Conservation (phyloP, 1,140 invertebrate species). For the Helicoverpa armigera region DNA sequence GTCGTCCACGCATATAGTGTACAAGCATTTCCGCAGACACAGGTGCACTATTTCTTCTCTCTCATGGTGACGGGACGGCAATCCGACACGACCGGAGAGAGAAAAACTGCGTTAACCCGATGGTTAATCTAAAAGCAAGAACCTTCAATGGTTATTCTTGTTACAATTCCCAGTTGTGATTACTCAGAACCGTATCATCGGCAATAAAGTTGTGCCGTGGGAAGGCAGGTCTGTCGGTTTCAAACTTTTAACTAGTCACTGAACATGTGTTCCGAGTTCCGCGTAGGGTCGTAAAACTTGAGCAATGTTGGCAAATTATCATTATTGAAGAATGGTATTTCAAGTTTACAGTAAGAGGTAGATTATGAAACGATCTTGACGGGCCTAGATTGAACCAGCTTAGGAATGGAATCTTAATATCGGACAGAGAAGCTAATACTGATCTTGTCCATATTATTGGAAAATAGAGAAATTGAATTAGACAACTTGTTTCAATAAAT, state of each 20-base stretch:
- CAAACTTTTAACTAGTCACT: not conserved
- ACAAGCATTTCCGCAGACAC: no score
- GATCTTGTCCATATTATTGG: no score
- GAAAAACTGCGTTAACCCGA: not conserved
- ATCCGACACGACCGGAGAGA: not conserved
- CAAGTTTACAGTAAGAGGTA: not conserved
- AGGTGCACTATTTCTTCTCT: no score
- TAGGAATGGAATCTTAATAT: no score
- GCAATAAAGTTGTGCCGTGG: not conserved
- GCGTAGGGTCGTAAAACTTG: constrained; percentile 13
- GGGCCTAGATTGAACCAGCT: no score
- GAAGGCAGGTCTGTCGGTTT: not conserved
- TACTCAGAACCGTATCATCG: not conserved
- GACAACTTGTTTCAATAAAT: no score
- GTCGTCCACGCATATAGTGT: no score
- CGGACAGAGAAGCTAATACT: no score
- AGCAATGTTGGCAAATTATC: not conserved
- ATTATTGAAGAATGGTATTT: not conserved
- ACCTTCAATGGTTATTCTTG: not conserved
- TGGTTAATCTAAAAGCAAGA: not conserved
- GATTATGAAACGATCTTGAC: not conserved
- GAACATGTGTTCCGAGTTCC: constrained; percentile 19
- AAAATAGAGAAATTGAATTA: no score
- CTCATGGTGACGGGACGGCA: no score
- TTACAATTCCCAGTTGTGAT: constrained; percentile 10